Evolutionary conservation across 2,888 invertebrate genomes (phyloP), one percentile per base, ranked within the genome.

Genomic region (Conops quadrifasciatus): DNA sequence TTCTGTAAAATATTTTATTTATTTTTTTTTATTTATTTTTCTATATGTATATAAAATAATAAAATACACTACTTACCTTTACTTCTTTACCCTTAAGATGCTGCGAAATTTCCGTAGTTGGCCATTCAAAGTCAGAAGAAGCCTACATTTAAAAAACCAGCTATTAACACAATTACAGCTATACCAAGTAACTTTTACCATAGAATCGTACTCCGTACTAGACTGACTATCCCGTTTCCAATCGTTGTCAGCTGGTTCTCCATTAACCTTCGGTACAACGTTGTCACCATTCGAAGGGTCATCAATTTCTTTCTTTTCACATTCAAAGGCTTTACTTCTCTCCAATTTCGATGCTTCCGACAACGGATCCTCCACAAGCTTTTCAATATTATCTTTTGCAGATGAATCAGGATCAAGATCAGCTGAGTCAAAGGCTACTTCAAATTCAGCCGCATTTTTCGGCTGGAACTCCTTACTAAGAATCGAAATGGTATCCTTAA

Each of bases 371-470:
- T 64, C 63, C 7, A 15, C 26, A 36, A 9, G 4, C 9, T 36
- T 36, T 36, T 9, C 36, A 36, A 36, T 36, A 36, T 36, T 9
- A 36, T 36, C 36, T 36, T 9, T 36, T 9, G 5, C 5, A 5
- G 7, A 4, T 16, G 16, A 5, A 24, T 19, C 24, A 21, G 24
- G 21, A 16, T 36, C 30, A 2, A 24, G 5, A 16, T n/a, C 24
- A 16, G 15, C 15, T 11, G 51, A 28, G 3, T 65, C 51, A 19
- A 30, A 13, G 1, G 21, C 51, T 13, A 51, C n/a, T 19, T 49
- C 30, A n/a, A 65, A 19, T 30, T 65, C 65, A 65, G 24, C 30
- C 11, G 51, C 30, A 16, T 28, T 30, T n/a, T 51, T 49, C 11
- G 21, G n/a, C 16, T 43, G 45, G 3, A 13, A 15, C 13, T 49